Evolutionary conservation across 1,140 invertebrate genomes (phyloP).

Genomic region (Dreissena rostriformis): DNA sequence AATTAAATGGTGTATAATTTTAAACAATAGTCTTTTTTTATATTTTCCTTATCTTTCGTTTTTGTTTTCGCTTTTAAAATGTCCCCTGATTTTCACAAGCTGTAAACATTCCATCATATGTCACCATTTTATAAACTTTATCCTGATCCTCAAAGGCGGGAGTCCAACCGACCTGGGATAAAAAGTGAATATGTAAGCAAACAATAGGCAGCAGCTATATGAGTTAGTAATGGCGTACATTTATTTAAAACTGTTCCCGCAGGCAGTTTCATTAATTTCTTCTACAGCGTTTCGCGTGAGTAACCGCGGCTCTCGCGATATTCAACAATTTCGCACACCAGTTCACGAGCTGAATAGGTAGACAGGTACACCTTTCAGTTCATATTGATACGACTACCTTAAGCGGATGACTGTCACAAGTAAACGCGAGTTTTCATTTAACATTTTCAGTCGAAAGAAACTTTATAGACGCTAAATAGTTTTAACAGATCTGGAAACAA

Average conservation of each 20-base stretch:
- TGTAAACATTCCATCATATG: too few relatives aligned
- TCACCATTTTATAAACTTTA: too few relatives aligned
- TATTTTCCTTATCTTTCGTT: too few relatives aligned
- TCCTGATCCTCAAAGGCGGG: too few relatives aligned
- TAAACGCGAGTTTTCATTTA: background rate
- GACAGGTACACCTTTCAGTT: conserved; percentile 21
- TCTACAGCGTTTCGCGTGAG: conserved; percentile 30
- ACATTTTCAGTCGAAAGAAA: background rate
- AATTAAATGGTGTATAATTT: too few relatives aligned
- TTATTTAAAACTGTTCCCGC: background rate
- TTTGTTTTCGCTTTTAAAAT: too few relatives aligned
- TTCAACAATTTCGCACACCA: conserved; percentile 47
- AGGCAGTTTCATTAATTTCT: conserved; percentile 48
- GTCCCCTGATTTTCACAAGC: too few relatives aligned
- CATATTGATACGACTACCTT: conserved; percentile 36
- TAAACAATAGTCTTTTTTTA: too few relatives aligned
- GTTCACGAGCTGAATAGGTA: conserved; percentile 34
- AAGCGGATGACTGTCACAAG: background rate
- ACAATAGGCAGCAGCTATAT: too few relatives aligned
- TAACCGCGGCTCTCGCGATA: conserved; percentile 34
- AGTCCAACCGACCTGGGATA: too few relatives aligned
- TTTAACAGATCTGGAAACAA: background rate
- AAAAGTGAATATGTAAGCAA: too few relatives aligned
- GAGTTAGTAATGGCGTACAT: too few relatives aligned
- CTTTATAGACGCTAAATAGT: background rate